These are phyloP conservation scores for Scomberomorus guttatus DNA, from an alignment of 2,797 vertebrate genomes.

Conservation along the genomic window DNA sequence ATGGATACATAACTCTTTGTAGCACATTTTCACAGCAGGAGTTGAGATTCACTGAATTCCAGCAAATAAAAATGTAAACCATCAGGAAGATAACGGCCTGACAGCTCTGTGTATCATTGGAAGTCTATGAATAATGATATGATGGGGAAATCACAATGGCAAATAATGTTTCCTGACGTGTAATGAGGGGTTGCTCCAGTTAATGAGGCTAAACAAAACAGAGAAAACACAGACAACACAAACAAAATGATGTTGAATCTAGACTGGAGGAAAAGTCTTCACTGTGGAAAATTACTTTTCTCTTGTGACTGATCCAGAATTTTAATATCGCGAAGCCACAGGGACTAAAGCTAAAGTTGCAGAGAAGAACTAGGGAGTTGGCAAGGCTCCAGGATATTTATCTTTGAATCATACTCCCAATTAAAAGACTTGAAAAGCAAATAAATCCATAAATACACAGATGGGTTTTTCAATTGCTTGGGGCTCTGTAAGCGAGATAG, in stretches of 20 bases:
- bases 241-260: constrained; percentile 34
- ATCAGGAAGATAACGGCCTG: constrained; percentile 19
- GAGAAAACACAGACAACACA: constrained; percentile 26
- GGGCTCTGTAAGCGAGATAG: constrained; percentile 58
- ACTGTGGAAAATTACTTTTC: constrained; percentile 45
- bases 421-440: constrained; percentile 63
- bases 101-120: constrained; percentile 4
- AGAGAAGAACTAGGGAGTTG: constrained; percentile 15
- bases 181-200: constrained; percentile 43
- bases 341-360: constrained; percentile 5
- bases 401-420: constrained; percentile 69
- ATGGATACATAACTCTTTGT: background rate
- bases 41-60: constrained; percentile 6
- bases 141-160: constrained; percentile 20
- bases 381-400: constrained; percentile 57
- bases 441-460: constrained; percentile 69
- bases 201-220: constrained; percentile 56
- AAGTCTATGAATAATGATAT: constrained; percentile 39
- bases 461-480: constrained; percentile 39
- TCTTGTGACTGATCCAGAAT: constrained; percentile 42
- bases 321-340: constrained; percentile 35
- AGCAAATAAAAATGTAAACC: background rate
- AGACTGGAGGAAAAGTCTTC: constrained; percentile 36
- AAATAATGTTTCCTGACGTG: constrained; percentile 40
- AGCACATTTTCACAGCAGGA: constrained; percentile 34